These are phyloP conservation scores for Drosophila punjabiensis DNA, from an alignment of 1,140 invertebrate genomes.

Conservation along the genomic window DNA sequence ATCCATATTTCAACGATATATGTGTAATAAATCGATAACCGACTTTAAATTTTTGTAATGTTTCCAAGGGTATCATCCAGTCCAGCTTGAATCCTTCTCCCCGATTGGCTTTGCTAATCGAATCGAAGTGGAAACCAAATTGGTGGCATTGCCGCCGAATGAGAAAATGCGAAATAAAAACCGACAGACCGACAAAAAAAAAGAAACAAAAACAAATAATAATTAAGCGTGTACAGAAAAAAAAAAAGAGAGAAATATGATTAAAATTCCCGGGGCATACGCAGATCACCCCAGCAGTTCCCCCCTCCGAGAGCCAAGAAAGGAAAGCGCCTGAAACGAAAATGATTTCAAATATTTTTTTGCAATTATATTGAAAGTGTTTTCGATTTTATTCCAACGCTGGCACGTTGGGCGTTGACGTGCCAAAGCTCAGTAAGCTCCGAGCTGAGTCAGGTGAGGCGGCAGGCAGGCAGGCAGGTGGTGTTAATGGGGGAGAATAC, in stretches of 20 bases:
- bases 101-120: constrained; percentile 41
- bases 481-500: constrained; percentile 30
- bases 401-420: not conserved
- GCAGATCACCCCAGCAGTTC: constrained; percentile 26
- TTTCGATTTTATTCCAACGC: constrained; percentile 32
- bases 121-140: constrained; percentile 73
- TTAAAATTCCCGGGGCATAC: constrained; percentile 65
- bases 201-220: constrained; percentile 31
- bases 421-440: constrained; percentile 15
- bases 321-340: constrained; percentile 33
- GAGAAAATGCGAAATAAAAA: constrained; percentile 29
- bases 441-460: constrained; percentile 12
- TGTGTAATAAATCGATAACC: not conserved
- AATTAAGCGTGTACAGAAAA: constrained; percentile 50
- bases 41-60: not conserved
- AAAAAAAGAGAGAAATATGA: constrained; percentile 35
- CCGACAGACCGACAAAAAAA: constrained; percentile 7
- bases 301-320: constrained; percentile 15
- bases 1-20: not conserved
- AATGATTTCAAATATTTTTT: constrained; percentile 41
- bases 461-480: constrained; percentile 5
- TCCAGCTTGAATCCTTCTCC: not conserved
- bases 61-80: constrained; percentile 7
- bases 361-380: constrained; percentile 40
- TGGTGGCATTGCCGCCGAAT: constrained; percentile 44